Percentiles rank a stretch among this genome's conserved stretches.
phyloP scores from a whole-genome alignment of 1,140 invertebrate species.

The Adelges cooleyi region DNA sequence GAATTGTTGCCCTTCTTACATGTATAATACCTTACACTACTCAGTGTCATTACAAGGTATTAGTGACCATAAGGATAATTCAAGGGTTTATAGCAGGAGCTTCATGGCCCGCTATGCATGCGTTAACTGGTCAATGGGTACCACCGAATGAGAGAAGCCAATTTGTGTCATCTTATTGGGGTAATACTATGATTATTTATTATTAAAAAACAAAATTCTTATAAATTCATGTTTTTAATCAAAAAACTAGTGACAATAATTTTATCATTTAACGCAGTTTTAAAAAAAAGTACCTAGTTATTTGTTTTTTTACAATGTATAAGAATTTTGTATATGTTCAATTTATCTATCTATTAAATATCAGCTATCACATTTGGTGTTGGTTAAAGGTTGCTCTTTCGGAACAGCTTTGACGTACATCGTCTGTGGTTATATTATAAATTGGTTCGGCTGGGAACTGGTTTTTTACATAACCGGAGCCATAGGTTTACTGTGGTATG shows the following conservation, averaged over 20 bases:
- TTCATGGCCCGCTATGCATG: constrained; percentile 69
- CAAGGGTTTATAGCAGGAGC: constrained; percentile 63
- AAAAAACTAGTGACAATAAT: not conserved
- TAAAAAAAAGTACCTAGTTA: too few species aligned
- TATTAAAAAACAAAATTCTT: too few species aligned
- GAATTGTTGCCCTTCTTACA: constrained; percentile 54
- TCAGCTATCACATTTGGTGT: too few species aligned
- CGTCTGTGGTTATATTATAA: constrained; percentile 53
- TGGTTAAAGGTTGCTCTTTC: constrained; percentile 47
- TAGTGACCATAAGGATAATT: constrained; percentile 52
- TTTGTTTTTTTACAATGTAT: too few species aligned
- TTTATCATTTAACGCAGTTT: too few species aligned
- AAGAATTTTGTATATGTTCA: too few species aligned
- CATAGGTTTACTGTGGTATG: constrained; percentile 62
- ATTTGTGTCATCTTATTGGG: constrained; percentile 57
- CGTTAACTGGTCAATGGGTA: constrained; percentile 72
- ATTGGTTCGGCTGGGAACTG: constrained; percentile 55
- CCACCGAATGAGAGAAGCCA: constrained; percentile 65
- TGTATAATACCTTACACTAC: constrained; percentile 55
- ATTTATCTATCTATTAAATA: too few species aligned
- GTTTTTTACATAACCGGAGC: constrained; percentile 60
- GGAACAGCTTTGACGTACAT: constrained; percentile 59
- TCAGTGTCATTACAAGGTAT: constrained; percentile 45
- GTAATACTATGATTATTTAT: constrained; percentile 11
- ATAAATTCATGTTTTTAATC: not conserved